A percentile compares a stretch with the other conserved stretches of the same genome.
phyloP scores from a whole-genome alignment of 64 coral and sea anemone genomes.

The Montipora capricornis region DNA sequence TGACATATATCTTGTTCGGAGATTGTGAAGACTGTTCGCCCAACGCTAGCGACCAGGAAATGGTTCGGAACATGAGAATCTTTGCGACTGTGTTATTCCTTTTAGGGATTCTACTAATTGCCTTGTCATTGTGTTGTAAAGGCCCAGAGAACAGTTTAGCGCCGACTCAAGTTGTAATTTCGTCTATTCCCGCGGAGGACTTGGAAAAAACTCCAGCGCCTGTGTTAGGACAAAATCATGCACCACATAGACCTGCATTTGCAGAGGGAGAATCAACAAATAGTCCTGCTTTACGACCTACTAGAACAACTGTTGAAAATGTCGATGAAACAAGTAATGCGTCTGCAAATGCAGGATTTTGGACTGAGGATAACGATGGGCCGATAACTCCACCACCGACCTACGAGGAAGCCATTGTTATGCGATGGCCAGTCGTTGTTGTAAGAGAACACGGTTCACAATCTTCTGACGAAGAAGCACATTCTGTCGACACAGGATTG shows the following conservation, averaged over 20 bases:
- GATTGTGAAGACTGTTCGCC: slow-evolving; percentile 43
- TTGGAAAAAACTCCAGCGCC: slow-evolving; percentile 47
- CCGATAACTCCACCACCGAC: slow-evolving; percentile 29
- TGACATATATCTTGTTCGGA: slow-evolving; percentile 68
- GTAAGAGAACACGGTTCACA: slow-evolving; percentile 9
- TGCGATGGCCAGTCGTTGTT: slow-evolving; percentile 19
- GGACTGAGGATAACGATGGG: slow-evolving; percentile 27
- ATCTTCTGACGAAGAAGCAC: neutral
- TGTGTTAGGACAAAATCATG: neutral
- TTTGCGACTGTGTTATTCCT: slow-evolving; percentile 62
- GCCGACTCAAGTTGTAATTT: slow-evolving; percentile 8
- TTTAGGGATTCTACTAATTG: slow-evolving; percentile 60
- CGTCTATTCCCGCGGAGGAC: neutral
- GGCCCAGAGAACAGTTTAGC: slow-evolving; percentile 23
- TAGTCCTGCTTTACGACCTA: neutral
- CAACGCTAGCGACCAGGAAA: neutral
- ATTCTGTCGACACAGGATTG: slow-evolving; percentile 12
- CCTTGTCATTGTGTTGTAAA: slow-evolving; percentile 65
- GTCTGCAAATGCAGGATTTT: slow-evolving; percentile 25
- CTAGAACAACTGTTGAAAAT: neutral
- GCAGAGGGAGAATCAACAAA: neutral
- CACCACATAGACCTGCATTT: slow-evolving; percentile 32
- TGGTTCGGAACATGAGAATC: slow-evolving; percentile 53
- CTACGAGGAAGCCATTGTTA: slow-evolving; percentile 41
- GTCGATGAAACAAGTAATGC: neutral